Conservation (phyloP, 2,797 vertebrate genomes). For the Chaenodraco wilsoni region DNA sequence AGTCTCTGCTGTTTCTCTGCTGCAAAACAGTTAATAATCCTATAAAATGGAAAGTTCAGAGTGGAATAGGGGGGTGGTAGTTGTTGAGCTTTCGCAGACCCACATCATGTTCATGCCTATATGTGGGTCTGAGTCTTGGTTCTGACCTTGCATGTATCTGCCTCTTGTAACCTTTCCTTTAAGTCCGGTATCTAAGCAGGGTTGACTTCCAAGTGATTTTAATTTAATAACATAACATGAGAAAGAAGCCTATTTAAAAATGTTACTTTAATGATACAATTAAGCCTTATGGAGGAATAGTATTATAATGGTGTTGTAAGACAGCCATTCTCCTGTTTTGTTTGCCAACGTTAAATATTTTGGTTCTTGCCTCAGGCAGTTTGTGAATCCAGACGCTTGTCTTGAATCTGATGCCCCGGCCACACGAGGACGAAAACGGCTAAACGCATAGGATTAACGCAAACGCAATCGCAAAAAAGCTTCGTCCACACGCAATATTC, state of each 20-base stretch:
- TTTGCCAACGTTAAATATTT: neutral
- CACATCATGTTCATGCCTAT: neutral
- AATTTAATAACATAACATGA: constrained; percentile 2
- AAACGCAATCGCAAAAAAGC: no score
- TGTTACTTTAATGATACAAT: neutral
- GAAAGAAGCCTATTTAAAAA: neutral
- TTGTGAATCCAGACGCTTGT: constrained; percentile 7
- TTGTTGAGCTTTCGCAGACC: neutral
- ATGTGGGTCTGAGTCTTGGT: constrained; percentile 16
- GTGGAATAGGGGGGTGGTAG: neutral
- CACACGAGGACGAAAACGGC: no score
- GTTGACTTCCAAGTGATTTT: constrained; percentile 7
- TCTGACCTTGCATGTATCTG: constrained; percentile 19
- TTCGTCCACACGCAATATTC: no score
- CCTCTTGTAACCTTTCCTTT: constrained; percentile 26
- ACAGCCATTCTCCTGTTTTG: constrained; percentile 5
- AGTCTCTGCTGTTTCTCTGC: constrained; percentile 1
- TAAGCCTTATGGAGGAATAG: neutral
- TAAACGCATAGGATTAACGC: no score
- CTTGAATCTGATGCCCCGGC: constrained; percentile 1
- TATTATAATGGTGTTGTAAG: constrained; percentile 2
- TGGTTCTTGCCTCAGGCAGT: constrained; percentile 2
- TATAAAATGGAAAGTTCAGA: neutral
- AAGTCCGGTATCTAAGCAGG: constrained; percentile 25
- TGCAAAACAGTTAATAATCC: neutral